Evolutionary conservation across 2,888 invertebrate genomes (phyloP), one percentile per base, ranked within the genome.

Genomic region (Drosophila putrida): DNA sequence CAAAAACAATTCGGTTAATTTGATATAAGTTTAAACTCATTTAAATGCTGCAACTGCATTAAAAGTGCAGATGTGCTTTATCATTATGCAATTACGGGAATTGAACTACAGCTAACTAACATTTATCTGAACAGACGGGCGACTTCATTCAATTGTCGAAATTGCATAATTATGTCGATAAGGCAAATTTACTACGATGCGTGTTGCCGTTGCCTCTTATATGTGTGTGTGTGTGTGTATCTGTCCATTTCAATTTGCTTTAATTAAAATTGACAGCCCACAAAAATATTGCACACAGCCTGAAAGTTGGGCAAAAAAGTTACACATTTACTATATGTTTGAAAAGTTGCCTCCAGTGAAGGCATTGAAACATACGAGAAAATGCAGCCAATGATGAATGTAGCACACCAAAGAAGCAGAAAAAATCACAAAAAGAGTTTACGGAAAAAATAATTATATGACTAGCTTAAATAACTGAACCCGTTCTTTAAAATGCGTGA

Each of bases 121-220:
- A 60, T 75, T 65, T 55, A 74, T 8, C 31, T 15, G 33, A 55
- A 44, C 51, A 49, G 66, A 73, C 65, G 54, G 61, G 31, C 67
- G 70, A 70, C 76, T 85, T 70, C 55, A 85, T 88, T 76, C 74
- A 74, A 82, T 79, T 82, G 71, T 70, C 58, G 39, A 64, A 69
- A 75, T 82, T 85, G 77, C 69, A 77, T 88, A 82, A 83, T 88
- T 88, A 83, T 82, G 75, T 68, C 77, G 86, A 85, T 88, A 79
- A 71, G 60, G 71, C 80, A 79, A 76, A 78, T 84, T 79, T 63
- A 54, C 68, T 61, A 59, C 61, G 69, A 57, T 69, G 69, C 60
- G 46, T 53, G 25, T 10, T 39, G 38, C 6, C 46, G 20, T 35
- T 57, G 36, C 28, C 28, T 8, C 36, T n/a, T n/a, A 36, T 28